Evolutionary conservation across 1,140 invertebrate genomes (phyloP).

Genomic region (Thaumetopoea pityocampa): DNA sequence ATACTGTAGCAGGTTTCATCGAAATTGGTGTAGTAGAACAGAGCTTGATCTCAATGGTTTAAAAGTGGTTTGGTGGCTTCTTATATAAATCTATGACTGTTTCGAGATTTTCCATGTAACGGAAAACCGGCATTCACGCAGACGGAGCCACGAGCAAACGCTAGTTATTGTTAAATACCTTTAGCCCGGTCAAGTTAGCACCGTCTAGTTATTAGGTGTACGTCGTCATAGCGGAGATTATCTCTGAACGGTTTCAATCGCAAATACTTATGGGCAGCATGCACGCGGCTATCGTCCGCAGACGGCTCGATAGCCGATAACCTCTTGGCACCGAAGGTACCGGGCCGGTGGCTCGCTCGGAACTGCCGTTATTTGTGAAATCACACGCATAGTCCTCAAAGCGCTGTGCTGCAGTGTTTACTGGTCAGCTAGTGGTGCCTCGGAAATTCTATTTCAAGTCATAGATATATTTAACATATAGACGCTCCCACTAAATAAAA

Average conservation of each 20-base stretch:
- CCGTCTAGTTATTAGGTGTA: conserved; percentile 1
- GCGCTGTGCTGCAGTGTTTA: conserved; percentile 31
- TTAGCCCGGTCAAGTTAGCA: conserved; percentile 8
- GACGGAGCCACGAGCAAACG: too few species aligned
- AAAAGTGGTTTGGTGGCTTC: too few species aligned
- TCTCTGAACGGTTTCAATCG: conserved; percentile 13
- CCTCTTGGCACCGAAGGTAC: conserved; percentile 48
- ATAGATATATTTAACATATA: conserved; percentile 13
- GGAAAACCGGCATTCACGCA: too few species aligned
- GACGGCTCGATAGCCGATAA: conserved; percentile 59
- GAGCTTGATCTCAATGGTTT: too few species aligned
- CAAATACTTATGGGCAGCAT: conserved; percentile 22
- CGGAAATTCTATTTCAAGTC: conserved; percentile 17
- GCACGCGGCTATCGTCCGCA: conserved; percentile 29
- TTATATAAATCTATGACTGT: too few species aligned
- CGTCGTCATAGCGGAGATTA: conserved; percentile 13
- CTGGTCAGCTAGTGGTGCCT: conserved; percentile 21
- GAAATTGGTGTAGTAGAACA: too few species aligned
- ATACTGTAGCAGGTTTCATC: too few species aligned
- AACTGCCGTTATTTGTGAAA: conserved; percentile 59
- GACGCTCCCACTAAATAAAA: not conserved
- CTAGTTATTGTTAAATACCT: too few species aligned
- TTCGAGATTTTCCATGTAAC: too few species aligned
- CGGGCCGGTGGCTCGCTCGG: conserved; percentile 47
- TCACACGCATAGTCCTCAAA: conserved; percentile 47